phyloP scores from a whole-genome alignment of 2,888 invertebrate genomes.

The Eucera pruinosa region DNA sequence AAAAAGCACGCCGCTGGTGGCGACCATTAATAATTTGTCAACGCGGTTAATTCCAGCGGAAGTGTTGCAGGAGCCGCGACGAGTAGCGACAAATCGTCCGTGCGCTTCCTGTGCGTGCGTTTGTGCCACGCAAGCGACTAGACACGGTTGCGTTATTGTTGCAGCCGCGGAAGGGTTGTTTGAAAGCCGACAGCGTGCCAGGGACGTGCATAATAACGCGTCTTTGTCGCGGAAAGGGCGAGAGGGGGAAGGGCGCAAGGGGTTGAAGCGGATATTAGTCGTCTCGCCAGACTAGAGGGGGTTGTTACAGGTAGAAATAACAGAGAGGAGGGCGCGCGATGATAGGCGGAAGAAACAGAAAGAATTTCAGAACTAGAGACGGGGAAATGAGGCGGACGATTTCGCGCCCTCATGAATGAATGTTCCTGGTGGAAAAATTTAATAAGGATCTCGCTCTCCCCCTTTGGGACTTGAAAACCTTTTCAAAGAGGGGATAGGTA shows the following conservation, averaged over 20 bases:
- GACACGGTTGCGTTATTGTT: slow-evolving; percentile 55
- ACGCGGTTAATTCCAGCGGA: slow-evolving; percentile 38
- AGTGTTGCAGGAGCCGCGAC: slow-evolving; percentile 6
- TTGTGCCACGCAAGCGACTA: slow-evolving; percentile 32
- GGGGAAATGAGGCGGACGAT: slow-evolving; percentile 40
- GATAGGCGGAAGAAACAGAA: slow-evolving; percentile 27
- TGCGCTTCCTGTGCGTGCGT: slow-evolving; percentile 9
- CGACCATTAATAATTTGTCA: slow-evolving; percentile 14
- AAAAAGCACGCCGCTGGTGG: neutral
- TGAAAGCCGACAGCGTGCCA: slow-evolving; percentile 39
- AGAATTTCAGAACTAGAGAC: slow-evolving; percentile 12
- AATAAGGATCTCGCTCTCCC: slow-evolving; percentile 15
- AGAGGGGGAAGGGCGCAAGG: too few species aligned
- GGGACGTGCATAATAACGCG: slow-evolving; percentile 58
- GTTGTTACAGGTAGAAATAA: slow-evolving; percentile 62
- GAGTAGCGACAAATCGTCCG: slow-evolving; percentile 27
- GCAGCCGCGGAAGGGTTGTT: slow-evolving; percentile 41
- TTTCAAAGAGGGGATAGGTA: neutral
- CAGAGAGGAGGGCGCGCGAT: slow-evolving; percentile 30
- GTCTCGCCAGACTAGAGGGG: slow-evolving; percentile 68
- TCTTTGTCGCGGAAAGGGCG: slow-evolving; percentile 41
- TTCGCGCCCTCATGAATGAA: slow-evolving; percentile 40
- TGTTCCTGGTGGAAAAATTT: slow-evolving; percentile 45
- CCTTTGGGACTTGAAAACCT: neutral
- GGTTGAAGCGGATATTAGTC: slow-evolving; percentile 67